Percentiles rank a stretch among this genome's conserved stretches.
phyloP scores from a whole-genome alignment of 2,797 vertebrate species.

The Gobionotothen gibberifrons region DNA sequence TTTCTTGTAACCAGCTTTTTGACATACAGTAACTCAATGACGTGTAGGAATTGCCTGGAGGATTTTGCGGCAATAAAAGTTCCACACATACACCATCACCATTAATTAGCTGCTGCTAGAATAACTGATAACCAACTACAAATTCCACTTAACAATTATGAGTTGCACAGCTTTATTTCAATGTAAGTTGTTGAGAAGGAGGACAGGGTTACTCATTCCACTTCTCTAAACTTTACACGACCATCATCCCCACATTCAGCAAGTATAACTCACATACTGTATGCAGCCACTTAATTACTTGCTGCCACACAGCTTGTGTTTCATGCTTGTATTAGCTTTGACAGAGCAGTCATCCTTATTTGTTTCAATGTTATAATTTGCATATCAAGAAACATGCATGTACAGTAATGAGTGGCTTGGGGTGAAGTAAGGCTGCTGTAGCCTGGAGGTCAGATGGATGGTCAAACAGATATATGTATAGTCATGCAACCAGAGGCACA shows the following conservation, averaged over 20 bases:
- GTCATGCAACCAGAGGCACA: background rate
- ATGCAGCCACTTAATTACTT: conserved; percentile 21
- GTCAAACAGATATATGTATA: background rate
- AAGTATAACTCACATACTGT: conserved; percentile 16
- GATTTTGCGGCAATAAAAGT: conserved; percentile 20
- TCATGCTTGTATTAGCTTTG: conserved; percentile 37
- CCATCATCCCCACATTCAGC: conserved; percentile 9
- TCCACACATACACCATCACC: conserved; percentile 21
- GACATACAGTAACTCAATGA: conserved; percentile 17
- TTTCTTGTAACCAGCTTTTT: conserved; percentile 19
- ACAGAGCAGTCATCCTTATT: conserved; percentile 31
- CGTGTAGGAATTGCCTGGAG: conserved; percentile 19
- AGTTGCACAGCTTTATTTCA: conserved; percentile 19
- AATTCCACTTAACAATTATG: conserved; percentile 51
- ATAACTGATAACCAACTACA: conserved; percentile 43
- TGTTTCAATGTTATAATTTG: conserved; percentile 42
- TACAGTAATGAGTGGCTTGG: conserved; percentile 24
- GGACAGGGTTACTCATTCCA: conserved; percentile 7
- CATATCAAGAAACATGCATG: conserved; percentile 21
- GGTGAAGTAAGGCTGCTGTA: conserved; percentile 37
- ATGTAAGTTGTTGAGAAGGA: conserved; percentile 20
- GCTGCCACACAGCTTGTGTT: conserved; percentile 29
- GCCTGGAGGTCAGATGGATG: conserved; percentile 31
- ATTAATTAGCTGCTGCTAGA: conserved; percentile 24
- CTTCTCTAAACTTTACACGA: conserved; percentile 5